Percentiles rank a stretch among this genome's conserved stretches.
These are phyloP conservation scores for Spondyliosoma cantharus DNA, from an alignment of 2,797 vertebrate genomes.

Conservation along the genomic window DNA sequence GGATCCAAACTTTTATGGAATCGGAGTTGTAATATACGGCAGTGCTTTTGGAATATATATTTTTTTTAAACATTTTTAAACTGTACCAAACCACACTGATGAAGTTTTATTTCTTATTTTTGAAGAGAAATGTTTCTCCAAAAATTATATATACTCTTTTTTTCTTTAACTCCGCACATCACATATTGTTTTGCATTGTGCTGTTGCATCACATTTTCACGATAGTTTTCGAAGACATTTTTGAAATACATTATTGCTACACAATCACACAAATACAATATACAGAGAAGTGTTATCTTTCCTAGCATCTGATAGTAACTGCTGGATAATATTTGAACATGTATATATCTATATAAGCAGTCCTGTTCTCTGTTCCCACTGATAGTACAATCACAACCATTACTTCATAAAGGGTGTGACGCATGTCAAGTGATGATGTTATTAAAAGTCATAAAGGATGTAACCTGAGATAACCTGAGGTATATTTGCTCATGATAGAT, in stretches of 20 bases:
- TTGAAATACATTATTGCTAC: constrained; percentile 32
- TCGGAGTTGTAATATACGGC: constrained; percentile 1
- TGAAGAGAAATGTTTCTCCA: constrained; percentile 21
- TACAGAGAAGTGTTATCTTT: constrained; percentile 40
- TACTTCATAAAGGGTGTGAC: not conserved
- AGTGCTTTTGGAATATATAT: constrained; percentile 56
- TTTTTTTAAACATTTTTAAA: constrained; percentile 54
- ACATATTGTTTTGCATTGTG: constrained; percentile 41
- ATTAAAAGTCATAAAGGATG: not conserved
- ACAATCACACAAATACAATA: constrained; percentile 36
- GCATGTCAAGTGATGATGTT: constrained; percentile 11
- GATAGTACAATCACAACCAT: not conserved
- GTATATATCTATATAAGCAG: constrained; percentile 3
- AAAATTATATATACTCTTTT: constrained; percentile 34
- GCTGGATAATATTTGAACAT: constrained; percentile 38
- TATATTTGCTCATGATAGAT: constrained; percentile 4
- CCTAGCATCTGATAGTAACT: constrained; percentile 34
- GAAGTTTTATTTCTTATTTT: constrained; percentile 24
- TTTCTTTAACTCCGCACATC: constrained; percentile 34
- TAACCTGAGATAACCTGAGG: not conserved
- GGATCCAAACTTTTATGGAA: no score
- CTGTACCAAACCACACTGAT: constrained; percentile 46
- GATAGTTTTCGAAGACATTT: constrained; percentile 28
- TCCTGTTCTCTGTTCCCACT: not conserved
- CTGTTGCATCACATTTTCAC: constrained; percentile 49